A percentile compares a stretch with the other conserved stretches of the same genome.
Evolutionary conservation across 2,888 invertebrate genomes (phyloP).

Genomic region (Julus scanicus): DNA sequence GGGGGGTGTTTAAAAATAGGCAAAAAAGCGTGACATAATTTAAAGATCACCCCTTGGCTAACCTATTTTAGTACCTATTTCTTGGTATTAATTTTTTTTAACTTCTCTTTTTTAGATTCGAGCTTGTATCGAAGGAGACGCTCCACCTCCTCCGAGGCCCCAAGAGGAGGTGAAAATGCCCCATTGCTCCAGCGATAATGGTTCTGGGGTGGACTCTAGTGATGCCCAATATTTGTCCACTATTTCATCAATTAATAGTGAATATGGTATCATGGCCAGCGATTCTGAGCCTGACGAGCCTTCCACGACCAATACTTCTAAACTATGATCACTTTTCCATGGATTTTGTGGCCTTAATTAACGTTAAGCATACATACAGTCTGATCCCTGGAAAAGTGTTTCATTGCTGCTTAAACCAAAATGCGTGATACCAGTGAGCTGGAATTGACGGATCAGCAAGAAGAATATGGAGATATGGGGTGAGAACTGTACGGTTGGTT

Average conservation of each 20-base stretch:
- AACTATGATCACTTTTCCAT: constrained; percentile 48
- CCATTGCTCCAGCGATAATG: constrained; percentile 46
- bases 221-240: constrained; percentile 55
- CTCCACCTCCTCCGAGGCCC: constrained; percentile 44
- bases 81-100: not conserved
- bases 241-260: constrained; percentile 56
- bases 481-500: not conserved
- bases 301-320: constrained; percentile 50
- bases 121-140: constrained; percentile 52
- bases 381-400: not conserved
- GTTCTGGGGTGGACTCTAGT: constrained; percentile 47
- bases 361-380: not conserved
- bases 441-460: not conserved
- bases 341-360: not conserved
- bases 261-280: constrained; percentile 54
- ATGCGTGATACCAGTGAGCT: not conserved
- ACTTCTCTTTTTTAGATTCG: constrained; percentile 50
- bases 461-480: not conserved
- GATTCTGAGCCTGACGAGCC: constrained; percentile 54
- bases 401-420: constrained; percentile 36
- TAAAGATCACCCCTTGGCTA: no score
- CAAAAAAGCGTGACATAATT: no score
- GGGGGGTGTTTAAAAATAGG: no score
- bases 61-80: not conserved
- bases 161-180: constrained; percentile 50